phyloP scores from a whole-genome alignment of 2,888 invertebrate species.

The Nycteola revayana region DNA sequence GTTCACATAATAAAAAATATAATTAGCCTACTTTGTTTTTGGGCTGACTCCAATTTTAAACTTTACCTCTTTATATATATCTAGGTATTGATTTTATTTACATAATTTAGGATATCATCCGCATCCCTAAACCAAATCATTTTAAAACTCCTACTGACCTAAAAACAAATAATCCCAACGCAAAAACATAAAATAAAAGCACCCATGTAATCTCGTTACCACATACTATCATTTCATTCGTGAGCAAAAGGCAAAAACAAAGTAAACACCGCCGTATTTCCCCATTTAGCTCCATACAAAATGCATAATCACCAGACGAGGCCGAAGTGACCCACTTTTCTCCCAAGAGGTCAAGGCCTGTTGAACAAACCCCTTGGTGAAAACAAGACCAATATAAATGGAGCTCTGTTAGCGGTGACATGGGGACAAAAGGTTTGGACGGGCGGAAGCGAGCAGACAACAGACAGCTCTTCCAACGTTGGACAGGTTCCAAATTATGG shows the following conservation, averaged over 20 bases:
- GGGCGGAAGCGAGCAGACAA: conserved; percentile 29
- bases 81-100: no score
- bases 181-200: conserved; percentile 12
- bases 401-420: conserved; percentile 28
- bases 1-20: no score
- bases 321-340: conserved; percentile 45
- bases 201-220: conserved; percentile 15
- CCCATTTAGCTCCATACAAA: conserved; percentile 44
- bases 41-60: no score
- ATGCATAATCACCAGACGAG: conserved; percentile 46
- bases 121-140: no score
- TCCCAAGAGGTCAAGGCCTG: conserved; percentile 43
- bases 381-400: conserved; percentile 27
- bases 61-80: no score
- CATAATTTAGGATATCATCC: no score
- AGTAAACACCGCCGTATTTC: conserved; percentile 28
- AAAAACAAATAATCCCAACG: no score
- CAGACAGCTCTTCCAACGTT: conserved; percentile 34
- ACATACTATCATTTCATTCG: conserved; percentile 12
- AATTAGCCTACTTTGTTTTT: no score
- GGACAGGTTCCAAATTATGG: conserved; percentile 34
- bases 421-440: conserved; percentile 34
- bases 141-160: no score
- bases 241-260: conserved; percentile 20
- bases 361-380: conserved; percentile 29